Base-by-base conservation (phyloP, 2,888 invertebrate species). In the Drosophila meridionalis region DNA sequence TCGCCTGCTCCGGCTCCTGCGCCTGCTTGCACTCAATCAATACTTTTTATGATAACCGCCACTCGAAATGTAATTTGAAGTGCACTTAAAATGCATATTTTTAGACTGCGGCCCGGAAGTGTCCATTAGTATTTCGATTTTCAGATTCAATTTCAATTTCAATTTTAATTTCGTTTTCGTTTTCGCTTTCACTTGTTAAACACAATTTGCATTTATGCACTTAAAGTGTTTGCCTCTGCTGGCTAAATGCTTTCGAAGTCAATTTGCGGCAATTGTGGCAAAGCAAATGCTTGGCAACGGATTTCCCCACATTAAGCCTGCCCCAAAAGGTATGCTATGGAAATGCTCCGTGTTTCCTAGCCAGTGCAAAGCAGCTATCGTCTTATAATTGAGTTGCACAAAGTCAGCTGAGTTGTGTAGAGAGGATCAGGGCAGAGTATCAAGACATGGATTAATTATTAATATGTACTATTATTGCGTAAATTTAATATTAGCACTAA, bases 61-160 rank as follows among this genome's bases (percentile, higher is more conserved):
- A 40, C 20, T 62, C 12, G 50, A 40, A 50, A 20, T 30, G 4
- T 7, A 36, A 63, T 47, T 34, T 20, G 3, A 62, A 64, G 38
- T 63, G 64, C 63, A 62, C 63, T 66, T 66, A 9, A 42, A 62
- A 26, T 20, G n/a, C 32, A n/a, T n/a, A 48, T 63, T 42, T 42
- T 34, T n/a, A 12, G 32, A n/a, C n/a, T 11, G 20, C 6, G 32
- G 47, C 12, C 30, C 52, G 30, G 43, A 58, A 45, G 34, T 26
- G 26, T 48, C 40, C 34, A 65, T 65, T 52, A 36, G 20, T 8
- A 12, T 2, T 0, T 0, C 20, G 7, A 4, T 34, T 6, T 14
- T 20, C 28, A 30, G 34, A 48, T 40, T 53, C 45, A 40, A 32
- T 47, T 32, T 12, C 36, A 38, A 36, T 52, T 36, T 11, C 14